Evolutionary conservation across 23 tunicate genomes (phyloP), one percentile per base, ranked within the genome.

Genomic region (Phallusia fumigata): DNA sequence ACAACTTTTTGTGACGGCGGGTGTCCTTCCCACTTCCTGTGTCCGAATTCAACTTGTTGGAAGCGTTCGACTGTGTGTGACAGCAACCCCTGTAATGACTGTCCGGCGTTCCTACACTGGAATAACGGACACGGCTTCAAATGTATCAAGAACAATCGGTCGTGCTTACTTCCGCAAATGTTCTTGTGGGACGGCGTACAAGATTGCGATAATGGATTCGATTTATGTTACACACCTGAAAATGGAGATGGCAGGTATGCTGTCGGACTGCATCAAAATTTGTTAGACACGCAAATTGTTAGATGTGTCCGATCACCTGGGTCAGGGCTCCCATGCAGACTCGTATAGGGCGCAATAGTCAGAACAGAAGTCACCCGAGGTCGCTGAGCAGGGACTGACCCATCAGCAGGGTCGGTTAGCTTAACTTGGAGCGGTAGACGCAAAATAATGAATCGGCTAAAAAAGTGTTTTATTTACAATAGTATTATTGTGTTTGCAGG

Each of bases 61-160:
- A 58, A 58, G 69, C 69, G 69, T 24, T 58, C 80, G 34, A 64
- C 89, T 18, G 73, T 86, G 12, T 86, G 89, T 35, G 89, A 86
- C 45, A 36, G 64, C 31, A 47, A 86, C 47, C 49, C 89, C 5
- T 86, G 89, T 35, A 78, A 76, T 65, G 89, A 58, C 30, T 86
- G 89, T 35, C 64, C 65, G 8, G 84, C 81, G 49, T 77, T 65
- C 32, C 81, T 47, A 36, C 84, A 80, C 28, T 74, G 77, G 77
- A 74, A 74, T 33, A 74, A 74, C 35, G 77, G 77, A 13, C 12
- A 32, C 30, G 77, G 77, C 26, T 74, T 74, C 44, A 74, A 74
- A 74, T 74, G 77, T 74, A 33, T 74, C 22, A 30, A 30, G 77
- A 33, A 74, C 30, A 30, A 30, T 11, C 22, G 40, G 40, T 11